A percentile compares a stretch with the other conserved stretches of the same genome.
phyloP scores from a whole-genome alignment of 2,797 vertebrate species.

The Oryzias sinensis region DNA sequence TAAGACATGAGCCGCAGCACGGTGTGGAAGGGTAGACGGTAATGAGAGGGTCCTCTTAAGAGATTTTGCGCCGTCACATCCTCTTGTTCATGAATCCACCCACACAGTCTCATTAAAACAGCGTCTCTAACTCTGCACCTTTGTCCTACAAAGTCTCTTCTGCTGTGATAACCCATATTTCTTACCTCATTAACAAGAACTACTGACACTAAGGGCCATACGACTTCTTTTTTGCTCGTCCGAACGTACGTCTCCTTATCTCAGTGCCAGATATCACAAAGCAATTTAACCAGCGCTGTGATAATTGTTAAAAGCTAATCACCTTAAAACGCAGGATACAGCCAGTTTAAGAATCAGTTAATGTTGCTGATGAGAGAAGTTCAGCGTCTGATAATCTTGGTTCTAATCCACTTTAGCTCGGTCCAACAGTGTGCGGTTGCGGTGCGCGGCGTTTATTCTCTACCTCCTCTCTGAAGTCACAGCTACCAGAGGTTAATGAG shows the following conservation, averaged over 20 bases:
- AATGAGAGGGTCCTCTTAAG: constrained; percentile 55
- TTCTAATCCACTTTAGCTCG: constrained; percentile 41
- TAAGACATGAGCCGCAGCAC: constrained; percentile 24
- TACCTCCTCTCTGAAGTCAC: constrained; percentile 44
- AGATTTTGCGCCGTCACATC: constrained; percentile 31
- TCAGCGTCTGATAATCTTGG: constrained; percentile 43
- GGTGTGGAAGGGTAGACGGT: constrained; percentile 26
- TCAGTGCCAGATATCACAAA: constrained; percentile 7
- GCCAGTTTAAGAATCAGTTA: constrained; percentile 23
- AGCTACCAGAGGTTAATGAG: constrained; percentile 62
- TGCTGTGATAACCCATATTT: constrained; percentile 45
- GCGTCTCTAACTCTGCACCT: constrained; percentile 32
- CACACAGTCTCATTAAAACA: constrained; percentile 58
- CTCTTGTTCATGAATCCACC: constrained; percentile 19
- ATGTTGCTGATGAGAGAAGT: constrained; percentile 36
- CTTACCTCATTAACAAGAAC: constrained; percentile 24
- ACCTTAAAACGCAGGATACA: constrained; percentile 30
- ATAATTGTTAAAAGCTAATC: constrained; percentile 40
- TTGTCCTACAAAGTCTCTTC: constrained; percentile 40
- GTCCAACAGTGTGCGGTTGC: constrained; percentile 40
- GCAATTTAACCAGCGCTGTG: constrained; percentile 20
- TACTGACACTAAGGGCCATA: constrained; percentile 24
- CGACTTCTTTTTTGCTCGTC: constrained; percentile 21
- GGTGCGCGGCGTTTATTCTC: constrained; percentile 35
- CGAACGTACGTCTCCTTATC: constrained; percentile 25